These are phyloP conservation scores for Nemopilema nomurai DNA, from an alignment of 30 jellyfish, hydroid and myxozoan genomes.

Conservation along the genomic window DNA sequence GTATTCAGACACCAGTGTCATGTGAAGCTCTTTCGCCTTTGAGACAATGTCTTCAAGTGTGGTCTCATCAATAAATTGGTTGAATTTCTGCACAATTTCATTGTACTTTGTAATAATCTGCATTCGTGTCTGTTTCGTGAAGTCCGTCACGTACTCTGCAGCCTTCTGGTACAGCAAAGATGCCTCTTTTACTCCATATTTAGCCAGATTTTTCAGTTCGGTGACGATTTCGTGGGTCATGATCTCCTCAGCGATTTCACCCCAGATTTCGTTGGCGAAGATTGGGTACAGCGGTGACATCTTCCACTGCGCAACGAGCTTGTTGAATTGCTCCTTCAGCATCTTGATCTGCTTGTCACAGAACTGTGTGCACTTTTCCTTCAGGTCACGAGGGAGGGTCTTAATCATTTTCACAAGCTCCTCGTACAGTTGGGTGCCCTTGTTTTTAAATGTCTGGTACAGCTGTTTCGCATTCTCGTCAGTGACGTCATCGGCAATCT, in stretches of 20 bases:
- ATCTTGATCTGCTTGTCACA: constrained; percentile 13
- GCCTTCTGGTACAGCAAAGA: constrained; percentile 1
- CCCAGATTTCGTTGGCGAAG: constrained; percentile 80
- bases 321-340: constrained; percentile 22
- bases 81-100: constrained; percentile 19
- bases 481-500: constrained; percentile 45
- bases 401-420: constrained; percentile 2
- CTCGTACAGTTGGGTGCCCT: constrained; percentile 12
- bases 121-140: constrained; percentile 4
- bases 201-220: constrained; percentile 42
- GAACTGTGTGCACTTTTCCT: constrained; percentile 17
- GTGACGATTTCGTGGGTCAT: constrained; percentile 73
- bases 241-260: constrained; percentile 81
- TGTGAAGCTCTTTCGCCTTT: constrained; percentile 13
- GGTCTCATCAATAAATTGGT: constrained; percentile 65
- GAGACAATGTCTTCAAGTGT: constrained; percentile 81
- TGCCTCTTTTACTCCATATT: constrained; percentile 1
- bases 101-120: constrained; percentile 40
- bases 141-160: constrained; percentile 19
- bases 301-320: constrained; percentile 57
- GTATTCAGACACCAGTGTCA: neutral
- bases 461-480: constrained; percentile 59
- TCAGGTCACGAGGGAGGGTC: constrained; percentile 41
- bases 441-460: constrained; percentile 5
- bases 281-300: constrained; percentile 65